phyloP scores from a whole-genome alignment of 2,888 invertebrate genomes.

The Cryptocephalus moraei region DNA sequence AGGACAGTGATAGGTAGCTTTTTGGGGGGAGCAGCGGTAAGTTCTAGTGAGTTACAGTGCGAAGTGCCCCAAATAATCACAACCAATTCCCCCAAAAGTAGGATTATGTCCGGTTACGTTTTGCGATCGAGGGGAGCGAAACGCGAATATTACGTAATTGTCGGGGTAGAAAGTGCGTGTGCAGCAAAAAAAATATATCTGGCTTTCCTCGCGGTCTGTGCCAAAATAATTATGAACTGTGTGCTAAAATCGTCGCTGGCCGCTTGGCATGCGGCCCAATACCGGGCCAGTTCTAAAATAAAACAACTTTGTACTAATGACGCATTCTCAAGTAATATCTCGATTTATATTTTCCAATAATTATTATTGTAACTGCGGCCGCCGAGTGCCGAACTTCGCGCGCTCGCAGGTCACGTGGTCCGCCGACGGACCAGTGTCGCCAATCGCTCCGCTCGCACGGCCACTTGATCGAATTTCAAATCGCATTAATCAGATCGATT shows the following conservation, averaged over 20 bases:
- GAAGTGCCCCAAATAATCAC: constrained; percentile 11
- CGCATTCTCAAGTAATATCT: constrained; percentile 23
- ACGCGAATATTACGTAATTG: too few species aligned
- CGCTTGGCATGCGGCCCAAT: constrained; percentile 34
- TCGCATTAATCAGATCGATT: too few species aligned
- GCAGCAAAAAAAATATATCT: too few species aligned
- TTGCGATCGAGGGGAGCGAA: too few species aligned
- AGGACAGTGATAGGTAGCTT: too few species aligned
- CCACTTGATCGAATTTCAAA: too few species aligned
- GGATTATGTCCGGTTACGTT: too few species aligned
- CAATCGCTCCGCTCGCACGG: too few species aligned
- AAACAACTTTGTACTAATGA: constrained; percentile 30
- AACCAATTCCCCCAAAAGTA: too few species aligned
- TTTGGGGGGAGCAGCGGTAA: constrained; percentile 25
- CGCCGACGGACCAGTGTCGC: background rate
- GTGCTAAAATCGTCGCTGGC: constrained; percentile 47
- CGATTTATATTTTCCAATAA: constrained; percentile 16
- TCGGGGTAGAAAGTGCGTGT: too few species aligned
- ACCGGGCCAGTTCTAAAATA: constrained; percentile 40
- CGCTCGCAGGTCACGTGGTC: constrained; percentile 13
- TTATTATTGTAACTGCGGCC: constrained; percentile 11
- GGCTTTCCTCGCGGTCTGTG: constrained; percentile 28
- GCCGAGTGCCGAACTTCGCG: constrained; percentile 15
- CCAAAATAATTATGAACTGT: constrained; percentile 67
- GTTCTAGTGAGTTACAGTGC: constrained; percentile 24